Evolutionary conservation across 2,113 vertebrate genomes (phyloP).

Genomic region (Apodemus speciosus): DNA sequence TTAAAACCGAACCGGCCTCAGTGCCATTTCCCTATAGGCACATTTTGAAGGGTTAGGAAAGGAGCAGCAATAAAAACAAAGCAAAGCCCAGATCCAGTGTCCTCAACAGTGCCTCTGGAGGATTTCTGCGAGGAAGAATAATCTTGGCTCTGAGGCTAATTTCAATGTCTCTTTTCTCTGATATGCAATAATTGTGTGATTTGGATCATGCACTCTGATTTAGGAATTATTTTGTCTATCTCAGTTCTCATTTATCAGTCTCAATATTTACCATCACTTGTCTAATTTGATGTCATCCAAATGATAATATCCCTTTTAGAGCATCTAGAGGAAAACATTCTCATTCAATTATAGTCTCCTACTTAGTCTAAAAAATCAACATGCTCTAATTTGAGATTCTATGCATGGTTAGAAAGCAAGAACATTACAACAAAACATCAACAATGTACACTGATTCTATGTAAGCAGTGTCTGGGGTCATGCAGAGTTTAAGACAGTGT

Average conservation of each 20-base stretch:
- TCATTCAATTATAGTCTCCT: not conserved
- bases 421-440: not conserved
- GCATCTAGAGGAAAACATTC: constrained; percentile 37
- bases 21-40: constrained; percentile 42
- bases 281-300: constrained; percentile 22
- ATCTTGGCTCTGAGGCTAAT: not conserved
- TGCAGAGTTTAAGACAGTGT: not conserved
- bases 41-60: constrained; percentile 39
- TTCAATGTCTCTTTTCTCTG: not conserved
- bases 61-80: constrained; percentile 49
- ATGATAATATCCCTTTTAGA: not conserved
- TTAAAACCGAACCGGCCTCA: not conserved
- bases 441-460: not conserved
- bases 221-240: not conserved
- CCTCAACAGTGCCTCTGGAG: not conserved
- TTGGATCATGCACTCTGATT: not conserved
- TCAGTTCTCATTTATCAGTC: constrained; percentile 19
- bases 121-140: constrained; percentile 9
- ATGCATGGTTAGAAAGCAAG: not conserved
- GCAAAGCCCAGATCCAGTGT: not conserved
- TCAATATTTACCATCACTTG: constrained; percentile 50
- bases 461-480: not conserved
- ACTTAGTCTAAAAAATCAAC: constrained; percentile 23
- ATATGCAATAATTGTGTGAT: constrained; percentile 22
- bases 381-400: constrained; percentile 17